Base-by-base conservation (phyloP, 2,113 vertebrate genomes). In the Halichoeres trimaculatus region DNA sequence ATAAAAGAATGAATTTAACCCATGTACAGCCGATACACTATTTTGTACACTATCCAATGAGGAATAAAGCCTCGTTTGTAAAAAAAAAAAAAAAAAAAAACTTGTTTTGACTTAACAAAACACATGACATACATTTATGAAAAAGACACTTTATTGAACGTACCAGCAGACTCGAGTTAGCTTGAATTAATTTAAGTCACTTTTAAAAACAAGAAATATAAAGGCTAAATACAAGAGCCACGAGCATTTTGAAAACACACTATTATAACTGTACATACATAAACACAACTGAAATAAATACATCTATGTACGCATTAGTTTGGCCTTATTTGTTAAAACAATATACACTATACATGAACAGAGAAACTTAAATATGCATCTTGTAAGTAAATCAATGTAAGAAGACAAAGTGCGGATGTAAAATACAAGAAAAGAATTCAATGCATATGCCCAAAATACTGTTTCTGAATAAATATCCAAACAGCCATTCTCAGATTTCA, bases 251-350 rank as follows among this genome's bases (percentile, higher is more conserved):
- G 85, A 74, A 84, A 85, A 83, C 67, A 70, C 61, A 81, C 41
- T 51, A 54, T 54, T 60, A 54, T 69, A 69, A 74, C 82, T 90
- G 73, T 85, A 88, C 78, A 89, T 77, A 88, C 65, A 84, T 76
- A 20, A 86, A 90, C 65, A 80, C 57, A 76, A 85, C 73, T 53
- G 63, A 91, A 90, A 93, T 93, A 93, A 93, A 91, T 92, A 93
- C 80, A 89, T 84, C 86, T 85, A 90, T 87, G 74, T 78, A 83
- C 48, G 70, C 56, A 82, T 91, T 90, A 90, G 85, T 89, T 90
- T 89, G 83, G 84, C 84, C 76, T 87, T 79, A 77, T 81, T 74
- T 85, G 80, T 87, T 86, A 79, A 90, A 89, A 89, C 52, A 77
- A 87, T 83, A 85, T 84, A 78, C 57, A 87, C 82, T 90, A 83